Base-by-base conservation (phyloP, 1,140 invertebrate species). In the Plectrocnemia conspersa region DNA sequence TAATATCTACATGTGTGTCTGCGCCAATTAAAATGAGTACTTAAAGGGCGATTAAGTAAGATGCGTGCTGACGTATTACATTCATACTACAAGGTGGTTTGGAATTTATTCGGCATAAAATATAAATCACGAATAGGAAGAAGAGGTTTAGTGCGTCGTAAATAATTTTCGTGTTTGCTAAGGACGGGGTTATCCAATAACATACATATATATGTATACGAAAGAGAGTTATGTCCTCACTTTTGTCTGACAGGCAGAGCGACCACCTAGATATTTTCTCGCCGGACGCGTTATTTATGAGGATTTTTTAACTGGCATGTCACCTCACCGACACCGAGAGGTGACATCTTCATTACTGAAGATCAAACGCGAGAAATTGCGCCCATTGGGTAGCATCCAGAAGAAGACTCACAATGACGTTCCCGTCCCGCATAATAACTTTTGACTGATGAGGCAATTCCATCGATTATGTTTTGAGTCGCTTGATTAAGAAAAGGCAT, bases 321-420 rank as follows among this genome's bases (percentile, higher is more conserved):
- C 57, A 54, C 50, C 16, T 23, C 48, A 15, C 24, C 40, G 52
- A 36, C 23, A 32, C 13, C 32, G 15, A 22, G 23, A 49, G 23
- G 33, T 59, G 57, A 59, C 45, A 47, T 54, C 57, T 59, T 44
- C 45, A 59, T 58, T 58, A 54, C 15, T 16, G 35, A 32, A 29
- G 42, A 41, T 16, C 46, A 56, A 46, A 49, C 46, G 15, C 29
- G 36, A 40, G 22, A 47, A 47, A 47, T 47, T 23, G 13, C 22
- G 27, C 45, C 32, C 23, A 29, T 45, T 55, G 53, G 53, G 53
- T 55, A 32, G 53, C 22, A 54, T 54, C 45, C 38, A 41, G 38
- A 32, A 45, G n/a, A 25, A 7, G 6, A 29, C 3, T 45, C 42
- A 45, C 42, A 45, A 45, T 45, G 42, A 38, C 35, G 18, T 16